Evolutionary conservation across 37 sponge, comb jelly and placozoan species (phyloP).

Genomic region (Geodia barretti): DNA sequence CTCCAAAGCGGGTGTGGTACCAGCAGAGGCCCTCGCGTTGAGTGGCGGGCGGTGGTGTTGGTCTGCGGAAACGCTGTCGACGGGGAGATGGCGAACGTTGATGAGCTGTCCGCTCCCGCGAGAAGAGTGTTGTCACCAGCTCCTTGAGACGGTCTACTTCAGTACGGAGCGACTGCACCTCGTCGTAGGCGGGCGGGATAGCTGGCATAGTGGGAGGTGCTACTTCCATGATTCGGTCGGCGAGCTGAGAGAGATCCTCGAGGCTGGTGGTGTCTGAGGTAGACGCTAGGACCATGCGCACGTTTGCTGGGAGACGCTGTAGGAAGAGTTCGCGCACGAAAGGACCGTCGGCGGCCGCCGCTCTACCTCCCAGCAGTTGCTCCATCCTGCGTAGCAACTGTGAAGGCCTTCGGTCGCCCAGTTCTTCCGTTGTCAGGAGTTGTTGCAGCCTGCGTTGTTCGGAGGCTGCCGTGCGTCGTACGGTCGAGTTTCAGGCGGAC

Average conservation of each 20-base stretch:
- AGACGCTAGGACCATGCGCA: slow-evolving; percentile 60
- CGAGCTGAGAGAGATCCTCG: slow-evolving; percentile 36
- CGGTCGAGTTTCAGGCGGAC: slow-evolving; percentile 12
- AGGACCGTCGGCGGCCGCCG: slow-evolving; percentile 5
- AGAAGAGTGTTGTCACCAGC: neutral
- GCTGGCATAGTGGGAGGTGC: slow-evolving; percentile 34
- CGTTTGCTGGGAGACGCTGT: slow-evolving; percentile 48
- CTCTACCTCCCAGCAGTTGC: slow-evolving; percentile 44
- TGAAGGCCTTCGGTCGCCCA: slow-evolving; percentile 40
- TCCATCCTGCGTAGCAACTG: slow-evolving; percentile 49
- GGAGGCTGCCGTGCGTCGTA: slow-evolving; percentile 49
- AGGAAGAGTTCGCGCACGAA: slow-evolving; percentile 45
- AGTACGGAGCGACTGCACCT: slow-evolving; percentile 19
- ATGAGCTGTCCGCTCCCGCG: too few species aligned
- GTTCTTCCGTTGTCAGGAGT: slow-evolving; percentile 9
- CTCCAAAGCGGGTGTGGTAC: slow-evolving; percentile 53
- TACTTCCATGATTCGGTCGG: slow-evolving; percentile 58
- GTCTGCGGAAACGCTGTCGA: neutral
- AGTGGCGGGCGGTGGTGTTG: neutral
- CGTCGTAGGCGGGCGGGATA: too few species aligned
- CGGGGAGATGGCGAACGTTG: too few species aligned
- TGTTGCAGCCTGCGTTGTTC: slow-evolving; percentile 9
- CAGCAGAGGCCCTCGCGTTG: slow-evolving; percentile 27
- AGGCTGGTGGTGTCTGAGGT: slow-evolving; percentile 15
- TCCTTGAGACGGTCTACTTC: slow-evolving; percentile 7